phyloP scores from a whole-genome alignment of 2,113 vertebrate genomes.

The Sylvicapra grimmia region DNA sequence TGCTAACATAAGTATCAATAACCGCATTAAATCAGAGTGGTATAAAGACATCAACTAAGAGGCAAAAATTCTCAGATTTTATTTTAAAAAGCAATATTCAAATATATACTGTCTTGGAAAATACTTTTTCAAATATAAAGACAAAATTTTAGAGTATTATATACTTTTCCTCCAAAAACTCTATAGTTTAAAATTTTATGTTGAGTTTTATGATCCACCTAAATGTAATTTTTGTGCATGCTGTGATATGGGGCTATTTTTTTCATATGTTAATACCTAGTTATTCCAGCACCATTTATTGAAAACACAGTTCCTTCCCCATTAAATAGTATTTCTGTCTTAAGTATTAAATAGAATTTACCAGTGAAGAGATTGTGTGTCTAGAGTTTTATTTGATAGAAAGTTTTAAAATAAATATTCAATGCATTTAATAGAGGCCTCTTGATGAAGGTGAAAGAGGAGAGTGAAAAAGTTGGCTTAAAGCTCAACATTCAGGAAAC shows the following conservation, averaged over 20 bases:
- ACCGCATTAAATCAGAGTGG: neutral
- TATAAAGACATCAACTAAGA: neutral
- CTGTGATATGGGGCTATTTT: neutral
- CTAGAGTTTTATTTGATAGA: neutral
- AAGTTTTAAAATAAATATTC: neutral
- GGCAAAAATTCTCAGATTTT: neutral
- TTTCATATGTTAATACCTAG: neutral
- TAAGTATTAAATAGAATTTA: neutral
- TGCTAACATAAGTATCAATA: neutral
- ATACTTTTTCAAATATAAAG: neutral
- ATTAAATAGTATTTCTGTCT: neutral
- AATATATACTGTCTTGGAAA: neutral
- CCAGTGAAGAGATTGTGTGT: neutral
- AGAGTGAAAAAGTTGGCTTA: too few species aligned
- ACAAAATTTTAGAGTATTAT: neutral
- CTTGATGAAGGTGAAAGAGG: too few species aligned
- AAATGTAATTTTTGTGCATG: neutral
- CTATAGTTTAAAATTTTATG: neutral
- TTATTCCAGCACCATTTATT: neutral
- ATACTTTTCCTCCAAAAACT: neutral
- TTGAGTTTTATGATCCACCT: neutral
- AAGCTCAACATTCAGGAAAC: too few species aligned
- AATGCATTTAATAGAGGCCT: neutral
- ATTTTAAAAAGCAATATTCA: neutral
- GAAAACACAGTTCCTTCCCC: neutral